Evolutionary conservation across 1,140 invertebrate species (phyloP).

Genomic region (Lasioglossum albipes): DNA sequence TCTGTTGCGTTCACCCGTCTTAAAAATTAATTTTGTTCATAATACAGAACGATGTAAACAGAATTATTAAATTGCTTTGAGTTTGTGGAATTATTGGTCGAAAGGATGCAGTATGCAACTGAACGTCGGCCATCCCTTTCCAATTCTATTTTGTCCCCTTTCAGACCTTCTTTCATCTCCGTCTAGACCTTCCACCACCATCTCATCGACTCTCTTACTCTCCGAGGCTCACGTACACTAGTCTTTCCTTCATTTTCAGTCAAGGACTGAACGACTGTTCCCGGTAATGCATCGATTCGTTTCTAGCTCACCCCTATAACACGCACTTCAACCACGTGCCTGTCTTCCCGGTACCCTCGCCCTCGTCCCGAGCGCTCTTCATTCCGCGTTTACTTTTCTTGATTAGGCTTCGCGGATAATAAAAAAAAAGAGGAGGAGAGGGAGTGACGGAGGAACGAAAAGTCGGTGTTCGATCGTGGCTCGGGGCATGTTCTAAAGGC

Average conservation of each 20-base stretch:
- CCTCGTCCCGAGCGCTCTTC: conserved; percentile 55
- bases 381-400: conserved; percentile 79
- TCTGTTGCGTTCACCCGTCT: no score
- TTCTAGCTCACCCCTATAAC: conserved; percentile 64
- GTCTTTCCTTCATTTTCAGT: conserved; percentile 65
- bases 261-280: conserved; percentile 72
- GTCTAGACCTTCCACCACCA: conserved; percentile 1
- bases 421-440: not conserved
- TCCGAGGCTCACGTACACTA: not conserved
- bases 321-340: conserved; percentile 59
- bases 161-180: no score
- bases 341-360: conserved; percentile 31
- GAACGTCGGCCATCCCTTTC: no score
- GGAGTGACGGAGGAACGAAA: conserved; percentile 13
- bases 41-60: no score
- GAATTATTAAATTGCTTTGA: no score
- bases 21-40: no score
- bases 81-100: no score
- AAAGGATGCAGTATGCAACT: no score
- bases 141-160: no score
- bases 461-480: conserved; percentile 15
- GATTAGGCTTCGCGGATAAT: conserved; percentile 76
- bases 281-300: conserved; percentile 75
- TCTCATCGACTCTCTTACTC: not conserved
- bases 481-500: conserved; percentile 46